Conservation (phyloP, 2,888 invertebrate species). For the Dryomyza anilis region DNA sequence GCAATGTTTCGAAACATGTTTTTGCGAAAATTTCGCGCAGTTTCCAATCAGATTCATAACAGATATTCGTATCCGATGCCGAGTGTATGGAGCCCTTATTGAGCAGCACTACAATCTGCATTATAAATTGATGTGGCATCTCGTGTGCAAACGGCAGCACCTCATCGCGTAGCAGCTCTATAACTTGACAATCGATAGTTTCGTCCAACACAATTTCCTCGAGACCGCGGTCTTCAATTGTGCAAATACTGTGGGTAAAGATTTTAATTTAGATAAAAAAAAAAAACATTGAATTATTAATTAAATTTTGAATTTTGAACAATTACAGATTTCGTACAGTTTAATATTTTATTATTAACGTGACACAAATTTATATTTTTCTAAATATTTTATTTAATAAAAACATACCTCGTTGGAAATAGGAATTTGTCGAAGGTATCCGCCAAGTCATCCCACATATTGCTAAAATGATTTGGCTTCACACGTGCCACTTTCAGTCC, state of each 20-base stretch:
- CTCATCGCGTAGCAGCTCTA: constrained; percentile 80
- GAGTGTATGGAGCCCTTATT: constrained; percentile 87
- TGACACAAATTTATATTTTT: background rate
- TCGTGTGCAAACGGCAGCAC: constrained; percentile 79
- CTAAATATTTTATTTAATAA: too few relatives aligned
- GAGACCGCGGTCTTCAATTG: constrained; percentile 66
- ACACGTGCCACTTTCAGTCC: constrained; percentile 87
- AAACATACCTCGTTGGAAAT: constrained; percentile 77
- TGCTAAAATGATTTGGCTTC: constrained; percentile 72
- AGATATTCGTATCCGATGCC: constrained; percentile 68
- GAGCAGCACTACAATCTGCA: constrained; percentile 80
- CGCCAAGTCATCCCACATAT: constrained; percentile 87
- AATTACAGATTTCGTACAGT: too few relatives aligned
- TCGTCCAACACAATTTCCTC: constrained; percentile 72
- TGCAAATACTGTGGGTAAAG: constrained; percentile 58
- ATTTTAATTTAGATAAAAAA: background rate
- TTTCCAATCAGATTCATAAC: constrained; percentile 78
- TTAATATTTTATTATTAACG: background rate
- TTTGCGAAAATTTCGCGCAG: constrained; percentile 95
- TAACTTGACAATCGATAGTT: constrained; percentile 81
- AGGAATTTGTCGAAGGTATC: constrained; percentile 88
- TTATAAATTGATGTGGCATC: constrained; percentile 81
- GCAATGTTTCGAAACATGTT: constrained; percentile 92
- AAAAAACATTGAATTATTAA: background rate
- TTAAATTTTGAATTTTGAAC: too few relatives aligned